Conservation (phyloP, 2,888 invertebrate species). For the Actias luna region DNA sequence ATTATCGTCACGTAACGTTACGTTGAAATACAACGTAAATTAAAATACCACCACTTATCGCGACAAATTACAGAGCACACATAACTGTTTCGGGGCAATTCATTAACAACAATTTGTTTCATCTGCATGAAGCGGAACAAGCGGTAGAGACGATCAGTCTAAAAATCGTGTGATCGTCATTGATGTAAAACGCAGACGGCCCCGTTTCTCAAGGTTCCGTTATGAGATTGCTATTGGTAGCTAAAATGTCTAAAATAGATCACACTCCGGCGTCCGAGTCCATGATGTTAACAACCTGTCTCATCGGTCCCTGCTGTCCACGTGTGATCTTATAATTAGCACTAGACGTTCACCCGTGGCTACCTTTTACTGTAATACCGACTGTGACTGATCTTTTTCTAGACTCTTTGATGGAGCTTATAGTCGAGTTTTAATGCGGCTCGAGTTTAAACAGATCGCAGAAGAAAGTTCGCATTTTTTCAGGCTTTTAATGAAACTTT, state of each 20-base stretch:
- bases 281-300: constrained; percentile 48
- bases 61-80: not conserved
- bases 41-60: not conserved
- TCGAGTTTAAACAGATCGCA: constrained; percentile 26
- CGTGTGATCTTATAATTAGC: constrained; percentile 52
- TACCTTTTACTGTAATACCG: constrained; percentile 28
- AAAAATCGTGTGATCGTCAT: constrained; percentile 9
- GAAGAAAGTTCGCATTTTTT: not conserved
- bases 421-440: constrained; percentile 27
- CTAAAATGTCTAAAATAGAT: constrained; percentile 33
- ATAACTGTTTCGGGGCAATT: not conserved
- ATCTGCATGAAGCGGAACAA: constrained; percentile 8
- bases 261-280: constrained; percentile 26
- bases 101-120: not conserved
- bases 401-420: constrained; percentile 28
- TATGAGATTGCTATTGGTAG: constrained; percentile 16
- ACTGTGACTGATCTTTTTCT: constrained; percentile 31
- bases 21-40: not conserved
- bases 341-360: constrained; percentile 34
- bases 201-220: constrained; percentile 16
- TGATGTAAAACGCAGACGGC: constrained; percentile 13
- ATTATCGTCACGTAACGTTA: not conserved
- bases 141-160: not conserved
- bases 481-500: not conserved
- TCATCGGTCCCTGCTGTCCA: constrained; percentile 27